phyloP scores from a whole-genome alignment of 2,797 vertebrate genomes.

The Melanogrammus aeglefinus region DNA sequence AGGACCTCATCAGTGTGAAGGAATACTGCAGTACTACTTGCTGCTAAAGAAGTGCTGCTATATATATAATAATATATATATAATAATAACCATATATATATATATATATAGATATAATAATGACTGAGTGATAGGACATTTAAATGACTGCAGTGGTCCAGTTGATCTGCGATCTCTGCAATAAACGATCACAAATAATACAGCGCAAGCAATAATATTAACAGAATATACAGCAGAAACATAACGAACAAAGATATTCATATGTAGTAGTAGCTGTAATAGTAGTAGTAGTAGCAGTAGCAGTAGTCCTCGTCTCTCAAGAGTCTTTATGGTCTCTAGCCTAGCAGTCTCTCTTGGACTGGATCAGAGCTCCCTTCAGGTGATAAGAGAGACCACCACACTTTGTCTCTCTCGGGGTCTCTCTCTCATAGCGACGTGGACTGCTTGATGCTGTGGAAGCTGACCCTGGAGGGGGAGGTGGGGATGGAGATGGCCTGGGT shows the following conservation, averaged over 20 bases:
- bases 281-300: neutral
- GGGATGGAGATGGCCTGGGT: slow-evolving; percentile 93
- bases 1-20: neutral
- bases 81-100: too few relatives aligned
- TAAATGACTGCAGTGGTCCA: slow-evolving; percentile 34
- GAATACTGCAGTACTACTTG: neutral
- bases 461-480: slow-evolving; percentile 85
- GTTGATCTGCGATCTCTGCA: slow-evolving; percentile 11
- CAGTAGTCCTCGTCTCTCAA: neutral
- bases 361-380: slow-evolving; percentile 4
- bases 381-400: neutral
- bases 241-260: slow-evolving; percentile 3
- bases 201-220: slow-evolving; percentile 23
- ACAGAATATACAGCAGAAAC: slow-evolving; percentile 15
- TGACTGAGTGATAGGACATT: slow-evolving; percentile 20
- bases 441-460: slow-evolving; percentile 88
- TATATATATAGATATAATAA: neutral
- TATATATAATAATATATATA: too few relatives aligned
- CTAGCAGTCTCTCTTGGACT: neutral
- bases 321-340: slow-evolving; percentile 1
- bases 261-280: neutral
- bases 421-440: slow-evolving; percentile 81
- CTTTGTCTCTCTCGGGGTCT: slow-evolving; percentile 17
- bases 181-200: slow-evolving; percentile 6
- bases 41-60: neutral